phyloP scores from a whole-genome alignment of 1,140 invertebrate species.

The Diabrotica undecimpunctata region DNA sequence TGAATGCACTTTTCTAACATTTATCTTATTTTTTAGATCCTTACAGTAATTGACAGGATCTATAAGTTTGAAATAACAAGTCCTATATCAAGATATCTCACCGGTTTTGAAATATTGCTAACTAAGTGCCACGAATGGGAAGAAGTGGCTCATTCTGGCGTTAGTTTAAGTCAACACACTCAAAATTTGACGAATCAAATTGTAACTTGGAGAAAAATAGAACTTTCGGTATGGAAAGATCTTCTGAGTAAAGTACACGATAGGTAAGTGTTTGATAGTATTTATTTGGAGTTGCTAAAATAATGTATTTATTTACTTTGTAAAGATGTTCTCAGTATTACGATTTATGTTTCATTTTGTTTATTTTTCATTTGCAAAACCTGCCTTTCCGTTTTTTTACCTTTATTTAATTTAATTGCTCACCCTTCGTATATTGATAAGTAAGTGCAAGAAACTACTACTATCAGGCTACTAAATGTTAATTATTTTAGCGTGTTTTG shows the following conservation, averaged over 20 bases:
- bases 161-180: conserved; percentile 73
- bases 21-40: conserved; percentile 31
- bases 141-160: conserved; percentile 79
- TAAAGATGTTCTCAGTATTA: too few relatives aligned
- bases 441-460: too few relatives aligned
- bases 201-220: conserved; percentile 87
- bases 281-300: not conserved
- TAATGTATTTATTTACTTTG: not conserved
- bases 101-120: conserved; percentile 84
- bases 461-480: too few relatives aligned
- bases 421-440: too few relatives aligned
- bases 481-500: too few relatives aligned
- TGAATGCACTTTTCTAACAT: not conserved
- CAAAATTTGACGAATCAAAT: conserved; percentile 74
- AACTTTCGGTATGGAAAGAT: conserved; percentile 82
- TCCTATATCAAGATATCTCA: conserved; percentile 82
- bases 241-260: conserved; percentile 63
- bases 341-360: too few relatives aligned
- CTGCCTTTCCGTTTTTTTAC: too few relatives aligned
- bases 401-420: too few relatives aligned
- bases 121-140: conserved; percentile 88
- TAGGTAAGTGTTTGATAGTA: conserved; percentile 32
- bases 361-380: too few relatives aligned
- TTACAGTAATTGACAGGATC: conserved; percentile 68
- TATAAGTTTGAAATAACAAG: conserved; percentile 74